phyloP scores from a whole-genome alignment of 2,113 vertebrate genomes.

The Saguinus imperator region DNA sequence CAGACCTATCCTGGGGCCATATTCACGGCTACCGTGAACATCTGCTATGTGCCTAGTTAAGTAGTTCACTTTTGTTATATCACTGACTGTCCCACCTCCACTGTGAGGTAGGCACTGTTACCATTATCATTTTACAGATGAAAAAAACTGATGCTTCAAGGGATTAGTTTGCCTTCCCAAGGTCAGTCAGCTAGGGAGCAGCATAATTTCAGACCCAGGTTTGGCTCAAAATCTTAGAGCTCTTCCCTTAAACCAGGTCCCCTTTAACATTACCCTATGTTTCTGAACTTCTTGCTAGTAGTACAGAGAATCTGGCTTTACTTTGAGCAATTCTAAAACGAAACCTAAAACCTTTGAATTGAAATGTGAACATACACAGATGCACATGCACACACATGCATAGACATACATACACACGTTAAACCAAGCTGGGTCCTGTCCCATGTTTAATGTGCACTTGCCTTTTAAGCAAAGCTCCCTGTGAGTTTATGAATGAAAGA shows the following conservation, averaged over 20 bases:
- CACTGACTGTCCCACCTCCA: neutral
- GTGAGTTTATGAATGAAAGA: constrained; percentile 80
- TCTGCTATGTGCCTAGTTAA: neutral
- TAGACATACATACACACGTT: neutral
- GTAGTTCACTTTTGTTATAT: neutral
- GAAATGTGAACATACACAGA: constrained; percentile 22
- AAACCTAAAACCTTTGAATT: neutral
- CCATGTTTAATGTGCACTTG: constrained; percentile 29
- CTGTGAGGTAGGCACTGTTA: neutral
- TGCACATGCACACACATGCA: too few species aligned
- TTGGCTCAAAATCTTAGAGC: neutral
- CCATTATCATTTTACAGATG: neutral
- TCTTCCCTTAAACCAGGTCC: neutral
- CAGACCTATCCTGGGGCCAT: neutral
- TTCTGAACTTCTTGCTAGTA: neutral
- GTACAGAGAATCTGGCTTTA: neutral
- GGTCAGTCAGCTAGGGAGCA: neutral
- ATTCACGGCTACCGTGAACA: neutral
- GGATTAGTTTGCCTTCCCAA: neutral
- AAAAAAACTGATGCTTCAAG: neutral
- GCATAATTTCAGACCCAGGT: neutral
- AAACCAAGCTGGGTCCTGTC: neutral
- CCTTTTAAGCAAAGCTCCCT: constrained; percentile 54
- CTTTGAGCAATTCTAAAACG: constrained; percentile 52
- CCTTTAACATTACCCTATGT: neutral